Evolutionary conservation across 2,888 invertebrate species (phyloP), one percentile per base, ranked within the genome.

Genomic region (Tromatobia lineatoria): DNA sequence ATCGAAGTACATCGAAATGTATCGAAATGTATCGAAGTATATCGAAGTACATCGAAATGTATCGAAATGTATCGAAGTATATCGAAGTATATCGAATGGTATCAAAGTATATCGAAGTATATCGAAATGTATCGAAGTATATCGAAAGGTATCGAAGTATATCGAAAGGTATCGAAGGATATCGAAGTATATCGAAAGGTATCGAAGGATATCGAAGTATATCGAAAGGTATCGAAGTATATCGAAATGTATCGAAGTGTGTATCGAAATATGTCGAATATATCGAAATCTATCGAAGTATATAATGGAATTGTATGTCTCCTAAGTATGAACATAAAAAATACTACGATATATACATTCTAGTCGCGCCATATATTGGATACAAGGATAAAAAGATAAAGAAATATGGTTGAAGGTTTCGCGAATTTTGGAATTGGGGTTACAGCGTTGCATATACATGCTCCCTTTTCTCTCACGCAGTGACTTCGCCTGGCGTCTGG

Each of bases 401-500:
- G 50, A 57, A 57, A 57, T 29, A 57, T 13, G 13, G 6, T 2
- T 13, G 57, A 1, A 23, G 11, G 64, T 45, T 70, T 57, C 64
- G 57, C 23, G 38, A 23, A 67, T 4, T 66, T 76, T 45, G 47
- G 4, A 64, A 70, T 70, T 8, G 74, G 59, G 75, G 71, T 70
- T 71, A 42, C 29, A 64, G 82, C 52, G 45, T 52, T 34, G 23
- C 23, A 47, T 70, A 61, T 69, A 34, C 29, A 42, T 59, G 66
- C 25, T 79, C 23, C 38, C 59, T 47, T 79, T 54, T 78, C 59
- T 70, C 54, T 45, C 52, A 73, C 70, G 47, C 50, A 76, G 78
- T 29, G 38, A n/a, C 15, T 25, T 74, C 34, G 23, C 54, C 8
- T 45, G 73, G 47, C 59, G 75, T 85, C 81, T 67, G 75, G 80